These are phyloP conservation scores for Bombus vancouverensis DNA, from an alignment of 1,140 invertebrate species.

Conservation along the genomic window DNA sequence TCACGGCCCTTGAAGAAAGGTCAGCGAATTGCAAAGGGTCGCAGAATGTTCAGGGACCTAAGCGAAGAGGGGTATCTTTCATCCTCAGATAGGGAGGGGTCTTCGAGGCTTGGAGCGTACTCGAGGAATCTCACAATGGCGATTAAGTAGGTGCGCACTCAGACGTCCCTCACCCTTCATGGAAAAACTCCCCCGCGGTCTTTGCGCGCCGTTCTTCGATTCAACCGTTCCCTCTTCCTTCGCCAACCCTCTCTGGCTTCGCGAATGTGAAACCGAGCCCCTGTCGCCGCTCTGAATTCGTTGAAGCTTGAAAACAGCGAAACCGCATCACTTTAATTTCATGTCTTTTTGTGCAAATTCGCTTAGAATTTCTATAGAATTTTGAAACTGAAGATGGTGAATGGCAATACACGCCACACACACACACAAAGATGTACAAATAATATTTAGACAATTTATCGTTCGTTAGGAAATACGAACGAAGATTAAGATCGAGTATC, in stretches of 20 bases:
- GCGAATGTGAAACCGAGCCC: neutral
- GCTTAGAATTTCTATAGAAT: no score
- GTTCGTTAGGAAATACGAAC: no score
- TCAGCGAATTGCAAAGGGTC: conserved; percentile 31
- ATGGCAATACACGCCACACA: no score
- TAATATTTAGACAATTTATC: no score
- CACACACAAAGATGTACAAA: no score
- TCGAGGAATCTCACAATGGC: conserved; percentile 43
- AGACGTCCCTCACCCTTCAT: conserved; percentile 30
- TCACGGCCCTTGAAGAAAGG: conserved; percentile 17
- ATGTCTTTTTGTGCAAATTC: neutral
- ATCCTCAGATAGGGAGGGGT: conserved; percentile 12
- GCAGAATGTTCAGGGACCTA: conserved; percentile 9
- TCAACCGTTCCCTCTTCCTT: neutral
- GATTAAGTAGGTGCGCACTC: conserved; percentile 46
- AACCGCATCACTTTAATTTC: neutral
- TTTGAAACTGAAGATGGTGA: no score
- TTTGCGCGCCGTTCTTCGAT: neutral
- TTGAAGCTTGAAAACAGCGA: neutral
- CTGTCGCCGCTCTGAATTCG: neutral
- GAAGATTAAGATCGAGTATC: no score
- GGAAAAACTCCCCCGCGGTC: conserved; percentile 21
- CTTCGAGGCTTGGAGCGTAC: conserved; percentile 18
- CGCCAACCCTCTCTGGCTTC: neutral
- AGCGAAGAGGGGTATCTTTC: conserved; percentile 12